These are phyloP conservation scores for Clamator glandarius DNA, from an alignment of 2,797 vertebrate genomes.

Conservation along the genomic window DNA sequence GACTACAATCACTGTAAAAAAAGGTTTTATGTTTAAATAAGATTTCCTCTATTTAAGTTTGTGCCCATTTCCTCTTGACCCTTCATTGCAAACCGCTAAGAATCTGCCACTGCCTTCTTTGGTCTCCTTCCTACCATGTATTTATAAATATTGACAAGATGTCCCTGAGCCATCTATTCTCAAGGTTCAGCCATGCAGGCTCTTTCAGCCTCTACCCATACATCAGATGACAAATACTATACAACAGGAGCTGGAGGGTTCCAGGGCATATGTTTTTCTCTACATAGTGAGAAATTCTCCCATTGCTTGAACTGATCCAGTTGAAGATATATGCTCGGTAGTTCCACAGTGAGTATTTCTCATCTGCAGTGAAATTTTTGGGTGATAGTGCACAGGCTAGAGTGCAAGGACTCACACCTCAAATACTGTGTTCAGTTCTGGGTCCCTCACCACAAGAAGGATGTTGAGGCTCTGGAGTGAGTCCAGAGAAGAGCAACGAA, in stretches of 20 bases:
- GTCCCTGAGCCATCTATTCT: neutral
- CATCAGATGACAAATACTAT: neutral
- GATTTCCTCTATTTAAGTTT: neutral
- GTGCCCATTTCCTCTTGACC: neutral
- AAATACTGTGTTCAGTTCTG: too few relatives aligned
- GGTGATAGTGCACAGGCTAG: neutral
- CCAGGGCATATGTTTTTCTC: neutral
- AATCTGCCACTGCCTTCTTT: neutral
- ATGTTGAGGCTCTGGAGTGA: too few relatives aligned
- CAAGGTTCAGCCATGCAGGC: neutral
- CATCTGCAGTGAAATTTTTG: neutral
- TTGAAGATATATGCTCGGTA: neutral
- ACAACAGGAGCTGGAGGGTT: neutral
- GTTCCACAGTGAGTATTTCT: neutral
- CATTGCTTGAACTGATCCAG: neutral
- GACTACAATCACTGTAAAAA: neutral
- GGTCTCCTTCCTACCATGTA: accelerated
- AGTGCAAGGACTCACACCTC: neutral
- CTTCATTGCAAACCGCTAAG: neutral
- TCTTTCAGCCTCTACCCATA: neutral
- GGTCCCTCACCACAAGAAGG: too few relatives aligned
- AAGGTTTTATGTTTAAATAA: neutral
- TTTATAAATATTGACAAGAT: neutral
- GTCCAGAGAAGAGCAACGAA: too few relatives aligned
- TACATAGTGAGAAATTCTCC: neutral